Conservation (phyloP, 2,113 vertebrate genomes). For the Lota lota region DNA sequence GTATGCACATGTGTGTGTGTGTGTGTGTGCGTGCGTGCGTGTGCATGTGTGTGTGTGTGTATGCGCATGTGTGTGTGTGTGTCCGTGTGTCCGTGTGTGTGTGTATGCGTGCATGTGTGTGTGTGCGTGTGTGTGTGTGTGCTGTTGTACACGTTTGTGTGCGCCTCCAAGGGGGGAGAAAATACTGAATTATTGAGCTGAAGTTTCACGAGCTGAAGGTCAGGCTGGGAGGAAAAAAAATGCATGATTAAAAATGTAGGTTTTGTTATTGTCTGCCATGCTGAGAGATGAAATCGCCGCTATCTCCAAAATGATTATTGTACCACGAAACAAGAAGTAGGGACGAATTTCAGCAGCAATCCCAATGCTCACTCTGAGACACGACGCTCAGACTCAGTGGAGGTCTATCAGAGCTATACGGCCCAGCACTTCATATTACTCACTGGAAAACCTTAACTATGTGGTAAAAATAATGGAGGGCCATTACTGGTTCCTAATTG, state of each 20-base stretch:
- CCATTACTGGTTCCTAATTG: slow-evolving; percentile 54
- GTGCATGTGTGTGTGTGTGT: slow-evolving; percentile 18
- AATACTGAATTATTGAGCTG: slow-evolving; percentile 76
- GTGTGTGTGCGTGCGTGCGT: slow-evolving; percentile 2
- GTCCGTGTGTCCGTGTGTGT: background rate
- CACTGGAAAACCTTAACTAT: slow-evolving; percentile 28
- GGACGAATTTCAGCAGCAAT: background rate
- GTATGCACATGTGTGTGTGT: slow-evolving; percentile 1
- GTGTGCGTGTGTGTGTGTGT: slow-evolving; percentile 19
- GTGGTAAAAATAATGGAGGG: background rate
- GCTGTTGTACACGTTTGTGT: slow-evolving; percentile 25
- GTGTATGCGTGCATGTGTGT: slow-evolving; percentile 3
- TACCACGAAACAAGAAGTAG: slow-evolving; percentile 16
- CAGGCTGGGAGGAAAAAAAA: slow-evolving; percentile 53
- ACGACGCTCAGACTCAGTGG: background rate
- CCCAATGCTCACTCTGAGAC: too few relatives aligned
- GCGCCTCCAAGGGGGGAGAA: slow-evolving; percentile 40
- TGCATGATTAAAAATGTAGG: slow-evolving; percentile 76
- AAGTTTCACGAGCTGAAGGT: slow-evolving; percentile 76
- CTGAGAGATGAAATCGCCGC: slow-evolving; percentile 55
- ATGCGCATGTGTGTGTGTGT: slow-evolving; percentile 3
- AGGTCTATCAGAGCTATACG: slow-evolving; percentile 9
- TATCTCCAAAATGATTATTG: slow-evolving; percentile 48
- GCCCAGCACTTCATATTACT: slow-evolving; percentile 14
- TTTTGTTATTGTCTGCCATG: slow-evolving; percentile 68